phyloP scores from a whole-genome alignment of 2,888 invertebrate species.

The Drosophila mulleri region DNA sequence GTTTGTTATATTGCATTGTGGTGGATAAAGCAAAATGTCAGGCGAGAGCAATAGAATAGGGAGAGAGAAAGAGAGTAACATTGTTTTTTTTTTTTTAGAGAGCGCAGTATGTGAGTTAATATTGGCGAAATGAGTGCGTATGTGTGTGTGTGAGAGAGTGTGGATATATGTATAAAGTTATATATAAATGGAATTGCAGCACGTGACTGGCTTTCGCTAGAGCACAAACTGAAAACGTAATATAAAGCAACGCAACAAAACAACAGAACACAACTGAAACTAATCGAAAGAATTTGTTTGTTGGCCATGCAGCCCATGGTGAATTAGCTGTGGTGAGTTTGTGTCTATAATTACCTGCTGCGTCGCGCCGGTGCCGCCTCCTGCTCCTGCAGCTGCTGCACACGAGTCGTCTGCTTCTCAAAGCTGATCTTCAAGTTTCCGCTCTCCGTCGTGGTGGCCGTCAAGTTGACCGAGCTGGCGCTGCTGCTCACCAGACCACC shows the following conservation, averaged over 20 bases:
- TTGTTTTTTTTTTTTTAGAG: conserved; percentile 41
- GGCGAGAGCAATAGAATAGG: conserved; percentile 31
- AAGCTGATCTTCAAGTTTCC: conserved; percentile 86
- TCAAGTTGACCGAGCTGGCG: conserved; percentile 72
- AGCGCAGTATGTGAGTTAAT: conserved; percentile 17
- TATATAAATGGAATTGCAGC: conserved; percentile 13
- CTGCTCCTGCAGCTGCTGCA: conserved; percentile 85
- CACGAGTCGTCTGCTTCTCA: conserved; percentile 86
- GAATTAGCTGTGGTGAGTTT: conserved; percentile 1
- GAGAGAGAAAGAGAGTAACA: conserved; percentile 42
- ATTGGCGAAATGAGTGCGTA: conserved; percentile 10
- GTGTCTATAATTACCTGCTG: conserved; percentile 86
- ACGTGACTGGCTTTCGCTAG: not conserved
- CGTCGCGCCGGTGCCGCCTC: conserved; percentile 86
- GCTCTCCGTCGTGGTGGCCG: conserved; percentile 85
- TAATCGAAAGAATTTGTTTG: conserved; percentile 14
- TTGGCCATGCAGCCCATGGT: conserved; percentile 3
- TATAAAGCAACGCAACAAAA: conserved; percentile 51
- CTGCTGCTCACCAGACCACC: conserved; percentile 60
- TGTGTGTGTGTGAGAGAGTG: conserved; percentile 4
- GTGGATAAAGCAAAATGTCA: conserved; percentile 60
- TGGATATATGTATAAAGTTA: conserved; percentile 4
- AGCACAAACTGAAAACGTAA: conserved; percentile 18
- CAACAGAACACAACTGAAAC: conserved; percentile 56
- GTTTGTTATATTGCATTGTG: conserved; percentile 31